Conservation (phyloP, 2,797 vertebrate genomes). For the Galagoides demidoff region DNA sequence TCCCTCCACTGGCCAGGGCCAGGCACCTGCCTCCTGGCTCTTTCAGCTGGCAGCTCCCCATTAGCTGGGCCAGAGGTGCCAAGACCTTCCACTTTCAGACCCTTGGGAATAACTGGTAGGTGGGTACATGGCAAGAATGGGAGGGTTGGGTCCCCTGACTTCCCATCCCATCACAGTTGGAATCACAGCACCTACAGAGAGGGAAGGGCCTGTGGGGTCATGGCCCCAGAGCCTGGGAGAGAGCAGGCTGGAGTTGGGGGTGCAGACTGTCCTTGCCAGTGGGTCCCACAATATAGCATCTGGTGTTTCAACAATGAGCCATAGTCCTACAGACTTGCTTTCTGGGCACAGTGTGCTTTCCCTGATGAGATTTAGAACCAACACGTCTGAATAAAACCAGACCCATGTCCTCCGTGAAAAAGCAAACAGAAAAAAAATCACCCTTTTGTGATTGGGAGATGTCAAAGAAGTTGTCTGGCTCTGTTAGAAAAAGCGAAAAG, state of each 20-base stretch:
- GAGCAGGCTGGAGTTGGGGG: not conserved
- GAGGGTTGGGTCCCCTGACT: too few relatives aligned
- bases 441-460: not conserved
- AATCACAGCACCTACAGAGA: not conserved
- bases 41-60: fast-evolving
- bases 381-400: not conserved
- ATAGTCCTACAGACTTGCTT: not conserved
- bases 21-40: too few relatives aligned
- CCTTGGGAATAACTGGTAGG: not conserved
- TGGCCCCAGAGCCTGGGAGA: not conserved
- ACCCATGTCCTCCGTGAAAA: not conserved
- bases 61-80: not conserved
- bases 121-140: fast-evolving
- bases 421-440: not conserved
- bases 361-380: not conserved
- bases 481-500: not conserved
- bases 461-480: not conserved
- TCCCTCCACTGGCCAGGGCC: not conserved
- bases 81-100: not conserved
- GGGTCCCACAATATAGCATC: too few relatives aligned
- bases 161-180: not conserved
- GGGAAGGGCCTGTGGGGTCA: too few relatives aligned
- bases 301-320: not conserved
- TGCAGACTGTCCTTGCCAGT: not conserved
- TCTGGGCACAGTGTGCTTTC: fast-evolving